Evolutionary conservation across 2,797 vertebrate species (phyloP).

Genomic region (Enteromius viviparus): DNA sequence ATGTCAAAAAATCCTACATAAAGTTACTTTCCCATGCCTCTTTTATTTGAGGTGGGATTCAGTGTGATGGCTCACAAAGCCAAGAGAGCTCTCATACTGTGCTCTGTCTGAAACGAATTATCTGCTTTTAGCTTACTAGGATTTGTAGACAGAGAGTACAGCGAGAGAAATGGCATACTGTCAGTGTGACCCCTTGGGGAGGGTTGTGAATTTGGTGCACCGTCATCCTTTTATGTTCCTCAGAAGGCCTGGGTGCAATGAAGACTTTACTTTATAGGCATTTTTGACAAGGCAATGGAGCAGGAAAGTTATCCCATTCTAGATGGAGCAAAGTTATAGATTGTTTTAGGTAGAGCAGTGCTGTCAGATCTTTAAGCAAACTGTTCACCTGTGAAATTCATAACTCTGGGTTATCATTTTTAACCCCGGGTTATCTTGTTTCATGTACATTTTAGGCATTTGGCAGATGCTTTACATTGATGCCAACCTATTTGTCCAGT

Average conservation of each 20-base stretch:
- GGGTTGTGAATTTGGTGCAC: slow-evolving; percentile 28
- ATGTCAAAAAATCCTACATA: slow-evolving; percentile 51
- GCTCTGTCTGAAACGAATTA: slow-evolving; percentile 43
- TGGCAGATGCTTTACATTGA: not conserved
- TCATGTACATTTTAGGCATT: not conserved
- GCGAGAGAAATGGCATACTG: slow-evolving; percentile 35
- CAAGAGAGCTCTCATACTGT: slow-evolving; percentile 29
- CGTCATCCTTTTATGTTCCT: slow-evolving; percentile 15
- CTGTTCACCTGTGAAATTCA: not conserved
- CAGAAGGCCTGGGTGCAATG: slow-evolving; percentile 11
- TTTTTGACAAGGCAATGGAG: slow-evolving; percentile 29
- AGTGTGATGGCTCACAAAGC: slow-evolving; percentile 43
- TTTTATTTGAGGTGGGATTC: slow-evolving; percentile 34
- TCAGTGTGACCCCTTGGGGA: slow-evolving; percentile 32
- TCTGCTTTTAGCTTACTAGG: slow-evolving; percentile 49
- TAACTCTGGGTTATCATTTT: slow-evolving; percentile 11
- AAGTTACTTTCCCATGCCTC: slow-evolving; percentile 44
- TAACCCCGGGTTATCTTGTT: slow-evolving; percentile 13
- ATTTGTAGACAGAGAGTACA: slow-evolving; percentile 42
- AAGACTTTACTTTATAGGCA: slow-evolving; percentile 1
- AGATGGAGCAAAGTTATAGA: not conserved
- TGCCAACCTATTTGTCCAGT: not conserved
- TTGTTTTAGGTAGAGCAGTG: not conserved
- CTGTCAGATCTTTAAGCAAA: not conserved
- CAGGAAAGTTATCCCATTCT: slow-evolving; percentile 19